Percentiles rank a stretch among this genome's conserved stretches.
Evolutionary conservation across 2,888 invertebrate genomes (phyloP).

Genomic region (Eulithis prunata): DNA sequence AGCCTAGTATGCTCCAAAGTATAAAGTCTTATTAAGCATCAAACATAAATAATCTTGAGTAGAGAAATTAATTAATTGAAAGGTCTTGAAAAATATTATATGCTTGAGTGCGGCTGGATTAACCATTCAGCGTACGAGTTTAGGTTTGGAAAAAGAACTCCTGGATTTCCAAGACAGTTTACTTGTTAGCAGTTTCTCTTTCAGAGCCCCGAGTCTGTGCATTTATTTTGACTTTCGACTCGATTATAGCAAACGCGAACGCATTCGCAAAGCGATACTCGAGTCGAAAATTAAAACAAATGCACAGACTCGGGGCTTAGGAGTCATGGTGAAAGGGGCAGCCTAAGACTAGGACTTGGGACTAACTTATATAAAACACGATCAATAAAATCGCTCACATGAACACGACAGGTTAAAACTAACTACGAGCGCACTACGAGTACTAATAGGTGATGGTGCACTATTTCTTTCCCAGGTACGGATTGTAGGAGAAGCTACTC

Average conservation of each 20-base stretch:
- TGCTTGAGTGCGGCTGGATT: too few relatives aligned
- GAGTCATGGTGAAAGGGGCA: background rate
- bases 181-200: background rate
- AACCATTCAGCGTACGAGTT: too few relatives aligned
- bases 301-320: background rate
- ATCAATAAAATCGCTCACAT: slow-evolving; percentile 6
- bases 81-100: too few relatives aligned
- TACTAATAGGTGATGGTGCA: slow-evolving; percentile 49
- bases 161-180: background rate
- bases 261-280: too few relatives aligned
- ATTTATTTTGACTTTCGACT: too few relatives aligned
- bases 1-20: too few relatives aligned
- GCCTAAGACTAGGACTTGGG: too few relatives aligned
- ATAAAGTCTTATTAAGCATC: too few relatives aligned
- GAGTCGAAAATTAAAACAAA: too few relatives aligned
- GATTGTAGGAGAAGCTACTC: slow-evolving; percentile 85
- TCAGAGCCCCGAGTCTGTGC: background rate
- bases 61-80: too few relatives aligned
- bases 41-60: too few relatives aligned
- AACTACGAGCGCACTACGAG: background rate
- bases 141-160: background rate
- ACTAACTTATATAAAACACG: background rate
- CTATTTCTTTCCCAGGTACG: slow-evolving; percentile 78
- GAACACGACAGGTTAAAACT: slow-evolving; percentile 14
- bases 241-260: too few relatives aligned